Percentiles rank a stretch among this genome's conserved stretches.
Evolutionary conservation across 2,113 vertebrate species (phyloP).

Genomic region (Mugil cephalus): DNA sequence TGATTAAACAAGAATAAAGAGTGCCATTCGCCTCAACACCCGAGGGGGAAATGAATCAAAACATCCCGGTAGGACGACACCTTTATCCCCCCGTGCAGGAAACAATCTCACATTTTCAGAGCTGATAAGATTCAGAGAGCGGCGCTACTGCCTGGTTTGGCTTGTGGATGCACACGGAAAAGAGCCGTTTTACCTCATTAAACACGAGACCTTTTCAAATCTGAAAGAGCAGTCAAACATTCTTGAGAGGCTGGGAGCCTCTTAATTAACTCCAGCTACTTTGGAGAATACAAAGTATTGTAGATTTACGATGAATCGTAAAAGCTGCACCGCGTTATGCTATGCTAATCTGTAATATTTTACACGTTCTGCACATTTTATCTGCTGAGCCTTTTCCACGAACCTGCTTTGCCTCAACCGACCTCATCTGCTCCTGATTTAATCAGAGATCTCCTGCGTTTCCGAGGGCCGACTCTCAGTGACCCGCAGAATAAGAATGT

Average conservation of each 20-base stretch:
- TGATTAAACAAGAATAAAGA: conserved; percentile 56
- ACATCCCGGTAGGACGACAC: conserved; percentile 53
- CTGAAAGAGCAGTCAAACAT: conserved; percentile 26
- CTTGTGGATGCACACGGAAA: conserved; percentile 13
- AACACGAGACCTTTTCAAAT: conserved; percentile 55
- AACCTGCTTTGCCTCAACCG: neutral
- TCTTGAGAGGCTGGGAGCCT: conserved; percentile 25
- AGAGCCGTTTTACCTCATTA: conserved; percentile 44
- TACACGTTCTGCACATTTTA: no score
- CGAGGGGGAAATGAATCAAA: conserved; percentile 54
- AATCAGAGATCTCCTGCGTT: conserved; percentile 25
- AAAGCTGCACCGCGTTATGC: neutral
- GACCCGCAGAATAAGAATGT: neutral
- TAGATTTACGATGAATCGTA: neutral
- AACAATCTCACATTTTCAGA: conserved; percentile 58
- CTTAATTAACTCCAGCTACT: conserved; percentile 54
- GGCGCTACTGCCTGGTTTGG: conserved; percentile 26
- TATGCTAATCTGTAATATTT: neutral
- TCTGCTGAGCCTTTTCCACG: neutral
- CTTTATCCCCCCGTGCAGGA: conserved; percentile 60
- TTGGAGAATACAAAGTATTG: conserved; percentile 21
- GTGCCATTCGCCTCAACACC: conserved; percentile 36
- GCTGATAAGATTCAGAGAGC: conserved; percentile 58
- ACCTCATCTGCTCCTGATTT: neutral
- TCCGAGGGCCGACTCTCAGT: conserved; percentile 2